Base-by-base conservation (phyloP, 1,140 invertebrate species). In the Meloidogyne floridensis region DNA sequence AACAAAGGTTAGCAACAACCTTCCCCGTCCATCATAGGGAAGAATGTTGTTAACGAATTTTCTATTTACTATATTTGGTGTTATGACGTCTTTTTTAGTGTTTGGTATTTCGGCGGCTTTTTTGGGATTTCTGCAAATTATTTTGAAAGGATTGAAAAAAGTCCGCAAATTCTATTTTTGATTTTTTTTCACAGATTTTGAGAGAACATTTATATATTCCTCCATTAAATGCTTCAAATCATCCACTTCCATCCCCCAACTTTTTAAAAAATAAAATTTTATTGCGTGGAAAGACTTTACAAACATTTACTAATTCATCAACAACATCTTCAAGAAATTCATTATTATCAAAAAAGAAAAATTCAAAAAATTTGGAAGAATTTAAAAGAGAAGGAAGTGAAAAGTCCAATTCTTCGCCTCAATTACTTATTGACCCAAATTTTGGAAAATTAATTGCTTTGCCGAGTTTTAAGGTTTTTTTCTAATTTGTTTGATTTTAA, bases 381-480 rank as follows among this genome's bases (percentile, higher is more conserved):
- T 76, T 72, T 72, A 2, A 82, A 84, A 6, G 84, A 86, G 47
- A 54, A 53, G 20, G 65, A 79, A 43, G 56, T 43, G 8, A 18
- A 72, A 20, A 13, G 43, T 43, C 18, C 20, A 8, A 32, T 54
- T 10, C 13, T 3, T 15, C 15, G 18, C 75, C 75, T 11, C 76
- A 76, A 4, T 47, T 47, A 47, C 70, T 74, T 9, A 84, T 82
- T 73, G 76, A 87, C 56, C 85, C 80, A 42, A 75, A 42, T n/a
- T 82, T 86, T 56, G 85, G 85, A 32, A 69, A 75, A 47, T 72
- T 86, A 42, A 86, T 86, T 81, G 83, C 83, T 15, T 83, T 86
- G 75, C 85, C 85, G 10, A 65, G 59, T 65, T 65, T 65, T 6
- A 65, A 65, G 59, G 59, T 65, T 65, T 65, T n/a, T 59, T 59